Evolutionary conservation across 2,888 invertebrate genomes (phyloP), one percentile per base, ranked within the genome.

Genomic region (Synergus laeviventris): DNA sequence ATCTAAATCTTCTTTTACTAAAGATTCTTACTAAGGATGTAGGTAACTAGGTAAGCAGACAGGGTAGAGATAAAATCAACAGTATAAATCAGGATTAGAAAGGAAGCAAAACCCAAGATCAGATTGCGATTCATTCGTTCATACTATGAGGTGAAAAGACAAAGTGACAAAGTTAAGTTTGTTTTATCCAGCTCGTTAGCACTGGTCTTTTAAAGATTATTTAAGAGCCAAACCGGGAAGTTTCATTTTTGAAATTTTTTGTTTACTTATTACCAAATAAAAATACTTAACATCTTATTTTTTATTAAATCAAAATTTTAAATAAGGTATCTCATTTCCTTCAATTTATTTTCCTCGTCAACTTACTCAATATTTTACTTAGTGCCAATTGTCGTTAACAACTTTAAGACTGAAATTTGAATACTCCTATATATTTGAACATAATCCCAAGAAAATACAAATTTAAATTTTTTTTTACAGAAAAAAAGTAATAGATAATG

Each of bases 71-170:
- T 78, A 73, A 74, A 78, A 64, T 74, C 75, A 45, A 49, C 75
- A n/a, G n/a, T 73, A 64, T 75, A 78, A 78, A 78, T 73, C 56
- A 73, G 78, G 56, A 78, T 62, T 59, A 42, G 59, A 42, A 54
- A 16, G 60, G 39, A 62, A 74, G 54, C n/a, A 66, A 64, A 74
- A 74, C 62, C 24, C 64, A 39, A 60, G 74, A 78, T 75, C 77
- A 60, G 77, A 77, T 77, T 77, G 66, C 66, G 59, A 70, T 74
- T 77, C 54, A 61, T 60, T 74, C 74, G 77, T 74, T 66, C 49
- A 66, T 45, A 24, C 24, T 18, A 18, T 45, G 42, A 66, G 45
- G 45, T 42, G 24, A 42, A 24, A 66, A 66, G 66, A 66, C 42
- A 24, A 66, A 66, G 45, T 42, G 42, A 45, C 5, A 24, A 45